A percentile compares a stretch with the other conserved stretches of the same genome.
These are phyloP conservation scores for Pachydiplax longipennis DNA, from an alignment of 2,888 invertebrate species.

Conservation along the genomic window DNA sequence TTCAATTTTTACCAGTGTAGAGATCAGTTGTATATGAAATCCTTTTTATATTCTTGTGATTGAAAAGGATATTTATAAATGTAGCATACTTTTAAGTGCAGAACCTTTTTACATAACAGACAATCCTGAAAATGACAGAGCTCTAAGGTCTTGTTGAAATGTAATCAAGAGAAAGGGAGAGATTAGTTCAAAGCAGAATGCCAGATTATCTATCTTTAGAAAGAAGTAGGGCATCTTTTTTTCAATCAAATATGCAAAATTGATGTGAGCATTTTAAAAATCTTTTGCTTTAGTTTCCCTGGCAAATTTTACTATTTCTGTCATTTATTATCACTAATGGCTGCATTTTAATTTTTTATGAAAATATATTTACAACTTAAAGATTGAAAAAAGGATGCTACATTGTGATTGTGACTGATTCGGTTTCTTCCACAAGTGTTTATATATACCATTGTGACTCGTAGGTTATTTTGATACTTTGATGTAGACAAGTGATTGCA, in stretches of 20 bases:
- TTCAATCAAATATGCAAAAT: neutral
- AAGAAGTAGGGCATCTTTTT: constrained; percentile 27
- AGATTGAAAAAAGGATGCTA: constrained; percentile 40
- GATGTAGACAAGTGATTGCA: constrained; percentile 47
- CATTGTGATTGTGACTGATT: constrained; percentile 38
- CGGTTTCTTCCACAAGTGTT: constrained; percentile 44
- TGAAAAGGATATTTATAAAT: constrained; percentile 43
- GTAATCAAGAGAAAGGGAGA: constrained; percentile 19
- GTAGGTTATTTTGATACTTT: constrained; percentile 49
- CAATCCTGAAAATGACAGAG: constrained; percentile 33
- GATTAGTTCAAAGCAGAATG: constrained; percentile 14
- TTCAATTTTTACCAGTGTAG: constrained; percentile 41
- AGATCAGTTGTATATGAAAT: constrained; percentile 32
- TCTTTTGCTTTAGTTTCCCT: neutral
- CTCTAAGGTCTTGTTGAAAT: constrained; percentile 28
- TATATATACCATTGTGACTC: constrained; percentile 30
- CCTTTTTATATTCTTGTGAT: constrained; percentile 42
- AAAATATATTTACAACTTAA: neutral
- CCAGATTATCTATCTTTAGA: constrained; percentile 4
- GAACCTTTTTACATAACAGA: constrained; percentile 42
- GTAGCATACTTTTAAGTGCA: constrained; percentile 41
- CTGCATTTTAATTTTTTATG: neutral
- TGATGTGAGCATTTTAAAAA: neutral
- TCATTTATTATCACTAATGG: neutral
- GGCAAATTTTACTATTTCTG: neutral